Percentiles rank a stretch among this genome's conserved stretches.
These are phyloP conservation scores for Phaethon lepturus DNA, from an alignment of 2,113 vertebrate genomes.

Conservation along the genomic window DNA sequence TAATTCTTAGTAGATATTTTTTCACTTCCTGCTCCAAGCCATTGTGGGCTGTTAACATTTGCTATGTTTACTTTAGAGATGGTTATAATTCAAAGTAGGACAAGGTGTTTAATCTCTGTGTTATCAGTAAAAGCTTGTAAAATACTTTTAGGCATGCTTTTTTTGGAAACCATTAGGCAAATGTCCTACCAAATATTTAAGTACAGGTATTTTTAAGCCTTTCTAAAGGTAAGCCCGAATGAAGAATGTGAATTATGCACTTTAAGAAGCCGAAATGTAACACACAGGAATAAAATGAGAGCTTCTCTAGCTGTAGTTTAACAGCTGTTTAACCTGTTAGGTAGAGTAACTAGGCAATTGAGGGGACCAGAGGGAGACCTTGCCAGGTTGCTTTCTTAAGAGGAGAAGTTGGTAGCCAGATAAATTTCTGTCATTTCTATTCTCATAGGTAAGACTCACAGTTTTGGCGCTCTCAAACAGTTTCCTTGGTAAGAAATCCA, in stretches of 20 bases:
- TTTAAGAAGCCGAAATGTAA: background rate
- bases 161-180: background rate
- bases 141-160: background rate
- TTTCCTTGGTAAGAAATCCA: background rate
- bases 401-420: background rate
- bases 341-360: background rate
- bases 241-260: background rate
- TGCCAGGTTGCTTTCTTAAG: background rate
- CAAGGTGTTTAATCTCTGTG: background rate
- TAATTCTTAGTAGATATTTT: background rate
- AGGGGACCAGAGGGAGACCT: background rate
- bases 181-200: background rate
- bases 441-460: background rate
- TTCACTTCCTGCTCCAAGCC: background rate
- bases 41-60: background rate
- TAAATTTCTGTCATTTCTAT: background rate
- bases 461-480: background rate
- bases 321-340: background rate
- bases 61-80: background rate
- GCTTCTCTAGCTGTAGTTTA: background rate
- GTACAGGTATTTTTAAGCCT: background rate
- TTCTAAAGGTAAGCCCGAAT: background rate
- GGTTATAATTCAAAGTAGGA: background rate
- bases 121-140: background rate
- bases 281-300: background rate